Percentiles rank a stretch among this genome's conserved stretches.
phyloP scores from a whole-genome alignment of 1,140 invertebrate genomes.

The Drosophila ironensis region DNA sequence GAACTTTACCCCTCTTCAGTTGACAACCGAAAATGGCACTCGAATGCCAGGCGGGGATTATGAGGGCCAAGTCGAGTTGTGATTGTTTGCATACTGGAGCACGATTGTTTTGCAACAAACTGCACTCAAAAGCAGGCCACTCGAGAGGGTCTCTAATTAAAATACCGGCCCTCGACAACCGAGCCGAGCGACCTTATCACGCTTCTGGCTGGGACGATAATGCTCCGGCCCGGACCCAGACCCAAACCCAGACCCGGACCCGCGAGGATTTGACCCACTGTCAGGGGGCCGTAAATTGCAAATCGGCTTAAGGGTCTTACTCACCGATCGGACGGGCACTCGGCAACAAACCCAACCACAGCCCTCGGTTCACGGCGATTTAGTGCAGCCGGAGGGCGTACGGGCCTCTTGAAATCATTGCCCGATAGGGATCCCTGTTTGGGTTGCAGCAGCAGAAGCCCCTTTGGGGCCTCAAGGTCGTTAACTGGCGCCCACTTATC shows the following conservation, averaged over 20 bases:
- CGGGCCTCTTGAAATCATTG: slow-evolving; percentile 2
- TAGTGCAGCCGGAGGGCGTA: too few relatives aligned
- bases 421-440: neutral
- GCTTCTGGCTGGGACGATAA: too few relatives aligned
- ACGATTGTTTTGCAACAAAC: slow-evolving; percentile 25
- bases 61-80: neutral
- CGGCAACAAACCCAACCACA: neutral
- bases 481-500: slow-evolving; percentile 26
- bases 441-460: neutral
- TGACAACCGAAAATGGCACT: slow-evolving; percentile 42
- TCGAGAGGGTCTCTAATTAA: slow-evolving; percentile 60
- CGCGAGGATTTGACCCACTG: slow-evolving; percentile 35
- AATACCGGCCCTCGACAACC: slow-evolving; percentile 45
- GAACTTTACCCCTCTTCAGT: slow-evolving; percentile 46
- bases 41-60: slow-evolving; percentile 22
- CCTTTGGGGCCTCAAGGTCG: slow-evolving; percentile 12
- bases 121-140: slow-evolving; percentile 36
- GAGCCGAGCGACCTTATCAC: neutral
- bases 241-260: too few relatives aligned
- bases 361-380: slow-evolving; percentile 25
- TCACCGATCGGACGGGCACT: neutral
- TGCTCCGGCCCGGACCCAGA: too few relatives aligned
- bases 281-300: slow-evolving; percentile 12
- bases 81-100: slow-evolving; percentile 41
- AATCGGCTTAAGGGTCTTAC: slow-evolving; percentile 15